Base-by-base conservation (phyloP, 1,140 invertebrate species). In the Drosophila erecta region DNA sequence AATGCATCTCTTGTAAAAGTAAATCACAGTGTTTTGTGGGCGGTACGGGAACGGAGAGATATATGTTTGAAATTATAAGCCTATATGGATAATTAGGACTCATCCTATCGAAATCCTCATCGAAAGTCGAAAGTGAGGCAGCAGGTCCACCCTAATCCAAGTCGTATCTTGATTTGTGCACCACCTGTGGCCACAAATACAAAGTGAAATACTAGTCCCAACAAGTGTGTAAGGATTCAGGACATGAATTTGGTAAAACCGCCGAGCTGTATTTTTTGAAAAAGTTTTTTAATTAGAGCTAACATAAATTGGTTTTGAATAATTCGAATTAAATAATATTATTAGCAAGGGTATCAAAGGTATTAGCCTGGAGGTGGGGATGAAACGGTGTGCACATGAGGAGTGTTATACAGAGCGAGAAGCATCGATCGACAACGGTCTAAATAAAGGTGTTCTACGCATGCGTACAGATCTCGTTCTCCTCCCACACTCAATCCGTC, bases 91-190 rank as follows among this genome's bases (percentile, higher is more conserved):
- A 30, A 10, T 2, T 10, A 24, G 0, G 24, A 24, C 24, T 4
- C 24, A 24, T 24, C 24, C 24, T 24, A 24, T 24, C 24, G 24
- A 24, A 30, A 30, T 30, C 27, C 27, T 8, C 1, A 30, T n/a
- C n/a, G n/a, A n/a, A n/a, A n/a, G n/a, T 30, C 8, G 7, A 30
- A 22, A 22, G 22, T 22, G 22, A 8, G 8, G 27, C 7, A 30
- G 8, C 38, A 77, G 51, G 44, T 49, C 22, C 58, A 80, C 59
- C 54, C 76, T 41, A 80, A 58, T 74, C 76, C 72, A 8, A 77
- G 53, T 55, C 61, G 81, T 14, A 80, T 73, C 44, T 30, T 85
- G 17, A 80, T 74, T n/a, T 59, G 67, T 46, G 81, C 81, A 5
- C 77, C 81, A 15, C 77, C 81, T 0, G 69, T 81, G 47, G 47